Evolutionary conservation across 2,888 invertebrate species (phyloP), one percentile per base, ranked within the genome.

Genomic region (Aphodius granarius): DNA sequence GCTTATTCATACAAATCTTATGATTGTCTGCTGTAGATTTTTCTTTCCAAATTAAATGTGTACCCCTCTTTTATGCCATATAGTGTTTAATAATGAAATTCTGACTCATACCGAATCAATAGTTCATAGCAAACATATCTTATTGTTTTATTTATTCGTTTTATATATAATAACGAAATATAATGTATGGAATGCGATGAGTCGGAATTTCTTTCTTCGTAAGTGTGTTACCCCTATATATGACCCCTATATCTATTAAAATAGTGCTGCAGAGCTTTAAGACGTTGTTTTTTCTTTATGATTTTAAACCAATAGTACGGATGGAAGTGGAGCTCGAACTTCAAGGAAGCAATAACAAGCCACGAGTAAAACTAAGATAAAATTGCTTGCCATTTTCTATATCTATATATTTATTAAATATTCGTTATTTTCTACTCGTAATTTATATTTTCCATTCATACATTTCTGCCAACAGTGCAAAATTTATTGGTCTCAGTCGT

Each of bases 301-400:
- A 20, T 68, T 19, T 19, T 68, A 21, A 21, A 22, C 20, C 68
- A 20, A 20, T 89, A 95, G 95, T 95, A 93, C 92, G 95, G 94
- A 92, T 96, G 97, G 97, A 95, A 95, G 92, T 94, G 95, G 94
- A 96, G 96, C 93, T 92, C 95, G 90, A 94, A 96, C 95, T 97
- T 97, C 96, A 95, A 94, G 94, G 95, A 96, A 92, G 95, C 95
- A 91, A 94, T 96, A 90, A 93, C 94, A 91, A 92, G 92, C 90
- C 92, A 93, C 90, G 94, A 94, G 94, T 94, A 94, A 93, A 20
- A 89, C 88, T 88, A 88, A 88, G 87, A 83, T 83, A 84, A 84
- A 85, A 85, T 83, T 87, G 86, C 86, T 86, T 87, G 86, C 86
- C 43, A 43, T 43, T 43, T 43, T 43, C 43, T 43, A 43, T 43